Base-by-base conservation (phyloP, 2,113 vertebrate species). In the Megaleporinus macrocephalus region DNA sequence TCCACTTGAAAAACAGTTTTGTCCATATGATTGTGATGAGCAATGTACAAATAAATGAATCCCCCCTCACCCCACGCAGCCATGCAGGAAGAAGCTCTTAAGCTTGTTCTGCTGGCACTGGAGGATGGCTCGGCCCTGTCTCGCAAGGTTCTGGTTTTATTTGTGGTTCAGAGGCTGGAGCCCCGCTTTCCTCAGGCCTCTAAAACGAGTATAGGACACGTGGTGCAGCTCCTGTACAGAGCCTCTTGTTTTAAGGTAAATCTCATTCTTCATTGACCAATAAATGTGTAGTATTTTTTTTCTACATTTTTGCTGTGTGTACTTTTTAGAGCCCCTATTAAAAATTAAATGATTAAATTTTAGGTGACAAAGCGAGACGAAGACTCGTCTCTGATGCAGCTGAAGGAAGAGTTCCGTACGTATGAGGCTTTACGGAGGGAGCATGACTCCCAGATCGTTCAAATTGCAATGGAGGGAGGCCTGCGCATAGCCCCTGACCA, bases 401-500 rank as follows among this genome's bases (percentile, higher is more conserved):
- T 99, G 85, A 99, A 99, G 88, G 98, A 99, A 86, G 98, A 99
- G 75, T 99, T 99, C 75, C 94, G 98, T 72, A 98, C 97, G 0
- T 99, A 99, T 0, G 98, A 99, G 87, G 98, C 98, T 53, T 91
- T 99, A 88, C 89, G 98, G 13, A 93, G 98, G 36, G 98, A 99
- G n/a, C 98, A 99, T 0, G 98, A 99, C 89, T 99, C 98, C 30
- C 98, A 99, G 91, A 99, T 99, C 47, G 98, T 99, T 78, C 98
- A 99, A 63, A 99, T 99, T 44, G 98, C 98, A 5, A 99, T 99
- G 98, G 98, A 99, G 78, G 98, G 97, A 4, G 98, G 98, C 18
- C 90, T 99, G 83, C 96, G 98, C 62, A 99, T 99, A 18, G 98
- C 98, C 14, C 98, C 98, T 0, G 98, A 99, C 91, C 98, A 99